phyloP scores from a whole-genome alignment of 2,113 vertebrate genomes.

The Cyprinus carpio region DNA sequence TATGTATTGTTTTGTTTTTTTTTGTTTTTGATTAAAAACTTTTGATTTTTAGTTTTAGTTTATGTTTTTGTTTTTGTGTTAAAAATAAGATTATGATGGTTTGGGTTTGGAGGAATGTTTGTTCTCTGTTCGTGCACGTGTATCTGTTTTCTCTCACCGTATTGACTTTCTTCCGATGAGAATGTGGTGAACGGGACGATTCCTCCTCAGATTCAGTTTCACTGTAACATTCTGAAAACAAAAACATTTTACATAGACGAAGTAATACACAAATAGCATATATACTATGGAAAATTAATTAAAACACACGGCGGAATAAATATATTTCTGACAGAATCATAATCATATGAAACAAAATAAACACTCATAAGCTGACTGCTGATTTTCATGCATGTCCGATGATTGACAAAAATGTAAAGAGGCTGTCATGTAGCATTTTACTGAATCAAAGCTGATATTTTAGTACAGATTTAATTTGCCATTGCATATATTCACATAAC shows the following conservation, averaged over 20 bases:
- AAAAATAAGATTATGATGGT: too few relatives aligned
- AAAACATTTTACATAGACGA: conserved; percentile 13
- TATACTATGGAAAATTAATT: background rate
- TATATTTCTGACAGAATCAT: background rate
- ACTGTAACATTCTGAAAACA: conserved; percentile 89
- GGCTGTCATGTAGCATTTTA: too few relatives aligned
- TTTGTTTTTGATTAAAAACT: background rate
- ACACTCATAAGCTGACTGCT: too few relatives aligned
- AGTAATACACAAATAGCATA: background rate
- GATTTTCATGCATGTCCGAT: too few relatives aligned
- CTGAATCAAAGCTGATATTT: too few relatives aligned
- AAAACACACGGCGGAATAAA: background rate
- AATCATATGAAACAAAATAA: background rate
- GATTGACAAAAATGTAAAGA: too few relatives aligned
- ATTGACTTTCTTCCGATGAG: conserved; percentile 68
- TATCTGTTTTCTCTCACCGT: conserved; percentile 54
- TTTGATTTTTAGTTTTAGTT: too few relatives aligned
- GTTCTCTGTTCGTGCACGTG: background rate
- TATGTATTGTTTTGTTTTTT: too few relatives aligned
- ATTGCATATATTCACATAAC: too few relatives aligned
- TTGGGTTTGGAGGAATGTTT: too few relatives aligned
- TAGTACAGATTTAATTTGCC: too few relatives aligned
- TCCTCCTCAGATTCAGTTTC: conserved; percentile 94
- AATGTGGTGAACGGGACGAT: conserved; percentile 65
- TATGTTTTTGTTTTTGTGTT: too few relatives aligned